Evolutionary conservation across 2,113 vertebrate genomes (phyloP).

Genomic region (Oryzias woworae): DNA sequence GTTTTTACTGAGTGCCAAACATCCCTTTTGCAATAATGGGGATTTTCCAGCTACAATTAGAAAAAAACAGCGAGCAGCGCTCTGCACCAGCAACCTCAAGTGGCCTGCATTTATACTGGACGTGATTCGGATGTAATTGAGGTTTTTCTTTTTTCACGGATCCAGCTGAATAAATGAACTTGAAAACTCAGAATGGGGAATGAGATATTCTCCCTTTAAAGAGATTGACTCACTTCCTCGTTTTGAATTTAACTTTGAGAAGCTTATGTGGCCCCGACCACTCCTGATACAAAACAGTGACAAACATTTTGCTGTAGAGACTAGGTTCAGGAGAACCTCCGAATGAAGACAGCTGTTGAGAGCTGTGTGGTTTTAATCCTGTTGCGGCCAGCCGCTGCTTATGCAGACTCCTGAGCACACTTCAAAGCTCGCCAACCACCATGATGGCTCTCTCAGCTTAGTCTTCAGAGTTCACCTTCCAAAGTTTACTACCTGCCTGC

Average conservation of each 20-base stretch:
- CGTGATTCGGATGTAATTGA: constrained; percentile 35
- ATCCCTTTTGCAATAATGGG: constrained; percentile 44
- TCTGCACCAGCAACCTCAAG: constrained; percentile 34
- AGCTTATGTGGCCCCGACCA: constrained; percentile 37
- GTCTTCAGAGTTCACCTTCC: constrained; percentile 60
- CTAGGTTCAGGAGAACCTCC: constrained; percentile 56
- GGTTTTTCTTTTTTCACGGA: constrained; percentile 32
- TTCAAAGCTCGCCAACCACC: constrained; percentile 61
- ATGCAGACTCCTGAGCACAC: constrained; percentile 58
- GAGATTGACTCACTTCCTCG: constrained; percentile 50
- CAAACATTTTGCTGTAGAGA: constrained; percentile 53
- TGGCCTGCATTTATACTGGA: constrained; percentile 34
- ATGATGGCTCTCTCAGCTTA: constrained; percentile 49
- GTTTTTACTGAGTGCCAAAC: constrained; percentile 40
- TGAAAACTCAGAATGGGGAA: constrained; percentile 32
- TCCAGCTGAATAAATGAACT: constrained; percentile 37
- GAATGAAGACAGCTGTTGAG: constrained; percentile 55
- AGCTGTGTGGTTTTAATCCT: constrained; percentile 66
- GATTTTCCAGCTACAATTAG: constrained; percentile 43
- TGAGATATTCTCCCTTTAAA: constrained; percentile 37
- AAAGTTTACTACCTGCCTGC: constrained; percentile 54
- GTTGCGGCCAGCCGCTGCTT: constrained; percentile 49
- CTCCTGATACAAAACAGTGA: constrained; percentile 16
- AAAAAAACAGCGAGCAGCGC: constrained; percentile 21
- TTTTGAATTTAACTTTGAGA: constrained; percentile 54